phyloP scores from a whole-genome alignment of 2,113 vertebrate species.

The Neomonachus schauinslandi region DNA sequence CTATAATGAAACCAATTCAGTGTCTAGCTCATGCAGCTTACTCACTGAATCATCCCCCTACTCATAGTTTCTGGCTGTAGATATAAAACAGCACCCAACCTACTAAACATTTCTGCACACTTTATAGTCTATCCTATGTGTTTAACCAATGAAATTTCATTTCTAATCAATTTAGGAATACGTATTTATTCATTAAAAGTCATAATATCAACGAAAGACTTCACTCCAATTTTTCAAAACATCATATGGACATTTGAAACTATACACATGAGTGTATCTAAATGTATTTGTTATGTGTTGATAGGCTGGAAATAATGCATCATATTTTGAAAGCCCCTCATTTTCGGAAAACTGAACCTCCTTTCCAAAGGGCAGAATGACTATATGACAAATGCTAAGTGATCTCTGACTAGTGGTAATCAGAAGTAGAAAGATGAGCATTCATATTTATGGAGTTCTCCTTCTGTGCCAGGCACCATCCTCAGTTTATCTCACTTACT shows the following conservation, averaged over 20 bases:
- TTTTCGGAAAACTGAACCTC: constrained; percentile 13
- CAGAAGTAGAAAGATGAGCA: not conserved
- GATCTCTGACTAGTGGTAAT: not conserved
- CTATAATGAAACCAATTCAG: not conserved
- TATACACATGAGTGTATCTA: not conserved
- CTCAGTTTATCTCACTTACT: not conserved
- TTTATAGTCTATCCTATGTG: not conserved
- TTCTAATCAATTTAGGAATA: not conserved
- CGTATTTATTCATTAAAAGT: constrained; percentile 5
- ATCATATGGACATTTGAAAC: not conserved
- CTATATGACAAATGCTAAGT: not conserved
- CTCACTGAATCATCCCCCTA: not conserved
- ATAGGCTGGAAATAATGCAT: not conserved
- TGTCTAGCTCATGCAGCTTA: not conserved
- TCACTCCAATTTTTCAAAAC: not conserved
- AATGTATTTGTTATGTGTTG: not conserved
- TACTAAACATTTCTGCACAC: not conserved
- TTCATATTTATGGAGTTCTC: not conserved
- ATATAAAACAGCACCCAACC: not conserved
- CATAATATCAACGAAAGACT: not conserved
- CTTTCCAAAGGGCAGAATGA: not conserved
- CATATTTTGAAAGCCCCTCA: not conserved
- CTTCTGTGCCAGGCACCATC: not conserved
- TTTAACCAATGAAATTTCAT: not conserved
- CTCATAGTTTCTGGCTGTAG: not conserved